Conservation (phyloP, 2,888 invertebrate species). For the Galerucella calmariensis region DNA sequence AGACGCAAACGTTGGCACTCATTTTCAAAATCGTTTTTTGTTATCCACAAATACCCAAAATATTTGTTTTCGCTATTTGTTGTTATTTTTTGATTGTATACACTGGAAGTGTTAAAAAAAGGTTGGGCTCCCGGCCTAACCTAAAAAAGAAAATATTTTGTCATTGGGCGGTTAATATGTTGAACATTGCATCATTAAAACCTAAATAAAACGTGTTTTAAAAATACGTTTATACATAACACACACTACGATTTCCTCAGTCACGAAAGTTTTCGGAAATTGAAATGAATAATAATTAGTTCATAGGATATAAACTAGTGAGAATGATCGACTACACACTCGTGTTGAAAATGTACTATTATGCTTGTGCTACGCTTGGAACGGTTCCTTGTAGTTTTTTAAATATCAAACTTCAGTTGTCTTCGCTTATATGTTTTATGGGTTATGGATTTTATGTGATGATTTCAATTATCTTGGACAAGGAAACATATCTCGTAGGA, state of each 20-base stretch:
- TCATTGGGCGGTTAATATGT: too few relatives aligned
- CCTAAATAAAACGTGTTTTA: too few relatives aligned
- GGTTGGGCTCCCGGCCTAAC: too few relatives aligned
- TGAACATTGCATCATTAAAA: too few relatives aligned
- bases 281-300: neutral
- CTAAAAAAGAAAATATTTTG: too few relatives aligned
- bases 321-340: neutral
- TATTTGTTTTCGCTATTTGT: too few relatives aligned
- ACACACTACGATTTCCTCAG: neutral
- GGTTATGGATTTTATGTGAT: neutral
- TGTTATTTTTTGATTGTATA: too few relatives aligned
- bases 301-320: neutral
- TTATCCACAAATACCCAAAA: too few relatives aligned
- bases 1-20: too few relatives aligned
- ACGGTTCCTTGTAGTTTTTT: neutral
- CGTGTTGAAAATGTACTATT: neutral
- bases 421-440: neutral
- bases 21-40: too few relatives aligned
- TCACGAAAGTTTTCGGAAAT: neutral
- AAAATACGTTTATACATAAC: too few relatives aligned
- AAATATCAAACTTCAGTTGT: neutral
- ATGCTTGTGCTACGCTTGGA: neutral
- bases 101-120: too few relatives aligned
- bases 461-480: neutral
- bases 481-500: neutral